phyloP scores from a whole-genome alignment of 2,113 vertebrate genomes.

The Mus spicilegus region DNA sequence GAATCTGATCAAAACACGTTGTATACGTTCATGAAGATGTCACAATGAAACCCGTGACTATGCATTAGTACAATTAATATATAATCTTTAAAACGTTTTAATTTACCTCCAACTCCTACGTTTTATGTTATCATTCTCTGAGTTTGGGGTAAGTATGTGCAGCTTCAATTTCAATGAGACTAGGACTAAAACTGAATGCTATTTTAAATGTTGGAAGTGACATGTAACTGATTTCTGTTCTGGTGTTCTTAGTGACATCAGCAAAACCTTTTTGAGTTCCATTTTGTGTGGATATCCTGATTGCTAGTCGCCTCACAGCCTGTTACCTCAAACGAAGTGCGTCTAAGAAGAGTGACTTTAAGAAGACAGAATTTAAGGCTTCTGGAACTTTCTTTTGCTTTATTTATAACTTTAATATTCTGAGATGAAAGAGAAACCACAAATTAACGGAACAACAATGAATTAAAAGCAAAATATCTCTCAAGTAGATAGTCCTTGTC shows the following conservation, averaged over 20 bases:
- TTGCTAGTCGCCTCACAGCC: not conserved
- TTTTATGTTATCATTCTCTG: not conserved
- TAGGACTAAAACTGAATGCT: not conserved
- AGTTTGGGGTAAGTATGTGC: not conserved
- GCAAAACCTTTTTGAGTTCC: no score
- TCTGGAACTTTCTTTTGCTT: constrained; percentile 4
- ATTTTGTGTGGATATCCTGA: not conserved
- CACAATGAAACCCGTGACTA: not conserved
- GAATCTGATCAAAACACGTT: not conserved
- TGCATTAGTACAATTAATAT: not conserved
- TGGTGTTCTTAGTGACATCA: no score
- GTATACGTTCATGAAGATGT: not conserved
- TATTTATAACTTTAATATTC: not conserved
- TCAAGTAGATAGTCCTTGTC: not conserved
- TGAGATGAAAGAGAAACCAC: not conserved
- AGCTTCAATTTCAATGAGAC: not conserved
- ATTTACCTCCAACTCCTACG: not conserved
- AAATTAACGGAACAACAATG: not conserved
- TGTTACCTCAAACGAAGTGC: not conserved
- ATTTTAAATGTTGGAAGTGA: not conserved
- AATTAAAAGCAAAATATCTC: constrained; percentile 11
- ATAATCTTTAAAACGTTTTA: not conserved
- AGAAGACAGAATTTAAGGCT: not conserved
- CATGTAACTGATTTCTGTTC: not conserved
- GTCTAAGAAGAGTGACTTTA: not conserved